Evolutionary conservation across 1,140 invertebrate species (phyloP).

Genomic region (Argopecten irradians): DNA sequence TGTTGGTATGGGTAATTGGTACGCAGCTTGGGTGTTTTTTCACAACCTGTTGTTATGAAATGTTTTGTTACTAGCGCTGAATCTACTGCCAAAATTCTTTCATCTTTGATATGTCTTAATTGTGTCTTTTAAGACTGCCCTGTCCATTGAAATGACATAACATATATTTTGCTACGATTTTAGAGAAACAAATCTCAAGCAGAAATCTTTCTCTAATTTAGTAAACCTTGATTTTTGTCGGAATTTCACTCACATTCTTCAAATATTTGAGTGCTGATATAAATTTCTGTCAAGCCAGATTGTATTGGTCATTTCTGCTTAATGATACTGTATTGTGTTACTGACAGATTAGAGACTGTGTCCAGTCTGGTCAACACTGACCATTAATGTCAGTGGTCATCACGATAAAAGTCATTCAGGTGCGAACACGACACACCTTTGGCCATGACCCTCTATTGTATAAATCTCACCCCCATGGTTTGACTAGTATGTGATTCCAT

Average conservation of each 20-base stretch:
- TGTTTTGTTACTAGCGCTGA: background rate
- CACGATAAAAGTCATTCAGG: slow-evolving; percentile 1
- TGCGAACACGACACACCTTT: background rate
- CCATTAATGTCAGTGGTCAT: background rate
- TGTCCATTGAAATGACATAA: background rate
- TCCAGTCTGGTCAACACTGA: background rate
- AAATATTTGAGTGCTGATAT: background rate
- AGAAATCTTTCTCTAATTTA: background rate
- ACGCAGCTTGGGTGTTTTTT: background rate
- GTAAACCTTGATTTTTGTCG: background rate
- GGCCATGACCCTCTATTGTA: background rate
- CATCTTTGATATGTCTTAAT: background rate
- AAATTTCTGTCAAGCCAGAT: background rate
- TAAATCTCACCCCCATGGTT: background rate
- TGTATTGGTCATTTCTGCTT: background rate
- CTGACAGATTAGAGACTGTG: background rate
- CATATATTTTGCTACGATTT: background rate
- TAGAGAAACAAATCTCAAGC: background rate
- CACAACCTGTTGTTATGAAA: background rate
- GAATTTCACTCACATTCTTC: background rate
- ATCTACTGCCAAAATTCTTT: background rate
- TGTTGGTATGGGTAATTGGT: background rate
- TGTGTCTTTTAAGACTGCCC: no score
- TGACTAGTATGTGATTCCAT: background rate
- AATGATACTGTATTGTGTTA: background rate